A percentile compares a stretch with the other conserved stretches of the same genome.
Evolutionary conservation across 2,797 vertebrate genomes (phyloP).

Genomic region (Babyrousa celebensis): DNA sequence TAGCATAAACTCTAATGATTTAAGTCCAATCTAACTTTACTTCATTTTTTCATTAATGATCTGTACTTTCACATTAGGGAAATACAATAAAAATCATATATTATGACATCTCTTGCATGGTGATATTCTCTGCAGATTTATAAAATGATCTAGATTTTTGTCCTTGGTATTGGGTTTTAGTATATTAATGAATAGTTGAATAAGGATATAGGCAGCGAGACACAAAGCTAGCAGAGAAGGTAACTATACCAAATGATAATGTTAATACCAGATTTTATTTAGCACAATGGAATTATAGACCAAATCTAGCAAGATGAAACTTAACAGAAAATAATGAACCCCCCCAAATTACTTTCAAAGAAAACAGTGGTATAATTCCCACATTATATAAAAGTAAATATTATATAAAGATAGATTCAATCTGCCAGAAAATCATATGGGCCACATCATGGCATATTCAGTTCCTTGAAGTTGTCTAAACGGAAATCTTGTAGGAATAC

Average conservation of each 20-base stretch:
- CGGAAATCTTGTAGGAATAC: neutral
- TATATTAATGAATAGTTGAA: neutral
- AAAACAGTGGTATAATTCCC: neutral
- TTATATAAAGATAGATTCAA: neutral
- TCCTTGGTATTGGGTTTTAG: neutral
- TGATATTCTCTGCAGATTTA: neutral
- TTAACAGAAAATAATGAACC: neutral
- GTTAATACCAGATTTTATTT: neutral
- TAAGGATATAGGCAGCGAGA: neutral
- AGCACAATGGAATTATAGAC: neutral
- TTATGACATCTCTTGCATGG: neutral
- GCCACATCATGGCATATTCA: neutral
- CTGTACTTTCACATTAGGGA: neutral
- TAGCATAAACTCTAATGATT: neutral
- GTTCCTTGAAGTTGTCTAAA: neutral
- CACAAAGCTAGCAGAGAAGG: neutral
- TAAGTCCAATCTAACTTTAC: neutral
- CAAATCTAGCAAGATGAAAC: neutral
- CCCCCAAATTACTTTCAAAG: neutral
- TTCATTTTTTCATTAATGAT: neutral
- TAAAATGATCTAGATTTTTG: neutral
- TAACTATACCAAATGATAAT: neutral
- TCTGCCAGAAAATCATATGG: neutral
- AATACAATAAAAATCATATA: neutral
- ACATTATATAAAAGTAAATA: too few relatives aligned